A percentile compares a stretch with the other conserved stretches of the same genome.
phyloP scores from a whole-genome alignment of 2,797 vertebrate species.

The Phataginus tetradactyla region DNA sequence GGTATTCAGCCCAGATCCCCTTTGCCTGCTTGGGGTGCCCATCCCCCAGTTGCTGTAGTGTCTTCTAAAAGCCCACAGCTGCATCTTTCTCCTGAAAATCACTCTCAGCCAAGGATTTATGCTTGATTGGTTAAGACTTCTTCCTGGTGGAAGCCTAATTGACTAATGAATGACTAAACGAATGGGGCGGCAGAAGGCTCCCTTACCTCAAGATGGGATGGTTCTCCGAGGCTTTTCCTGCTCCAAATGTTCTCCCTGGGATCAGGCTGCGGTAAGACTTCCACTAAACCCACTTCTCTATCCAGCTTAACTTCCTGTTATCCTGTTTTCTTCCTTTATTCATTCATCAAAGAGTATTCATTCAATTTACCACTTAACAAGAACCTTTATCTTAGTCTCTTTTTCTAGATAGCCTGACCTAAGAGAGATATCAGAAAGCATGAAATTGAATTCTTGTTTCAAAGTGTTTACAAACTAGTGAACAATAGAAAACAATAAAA shows the following conservation, averaged over 20 bases:
- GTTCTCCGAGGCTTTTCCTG: neutral
- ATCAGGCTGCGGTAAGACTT: neutral
- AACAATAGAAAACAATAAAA: neutral
- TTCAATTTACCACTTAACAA: neutral
- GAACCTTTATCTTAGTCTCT: neutral
- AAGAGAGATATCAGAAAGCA: neutral
- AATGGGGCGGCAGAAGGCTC: neutral
- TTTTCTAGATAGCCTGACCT: neutral
- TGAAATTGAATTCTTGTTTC: neutral
- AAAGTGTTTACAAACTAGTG: neutral
- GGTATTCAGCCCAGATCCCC: neutral
- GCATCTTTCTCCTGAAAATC: neutral
- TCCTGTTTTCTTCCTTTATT: neutral
- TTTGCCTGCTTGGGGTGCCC: fast-evolving
- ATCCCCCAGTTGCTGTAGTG: neutral
- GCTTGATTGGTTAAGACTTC: neutral
- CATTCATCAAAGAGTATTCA: neutral
- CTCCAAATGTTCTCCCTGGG: neutral
- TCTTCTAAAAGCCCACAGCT: neutral
- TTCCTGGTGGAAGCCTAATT: neutral
- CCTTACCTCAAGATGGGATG: neutral
- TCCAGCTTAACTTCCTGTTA: neutral
- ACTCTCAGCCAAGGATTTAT: neutral
- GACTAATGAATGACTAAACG: neutral
- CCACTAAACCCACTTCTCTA: neutral